Percentiles rank a stretch among this genome's conserved stretches.
Conservation (phyloP, 1,140 invertebrate species). For the Rhopalosiphum maidis region DNA sequence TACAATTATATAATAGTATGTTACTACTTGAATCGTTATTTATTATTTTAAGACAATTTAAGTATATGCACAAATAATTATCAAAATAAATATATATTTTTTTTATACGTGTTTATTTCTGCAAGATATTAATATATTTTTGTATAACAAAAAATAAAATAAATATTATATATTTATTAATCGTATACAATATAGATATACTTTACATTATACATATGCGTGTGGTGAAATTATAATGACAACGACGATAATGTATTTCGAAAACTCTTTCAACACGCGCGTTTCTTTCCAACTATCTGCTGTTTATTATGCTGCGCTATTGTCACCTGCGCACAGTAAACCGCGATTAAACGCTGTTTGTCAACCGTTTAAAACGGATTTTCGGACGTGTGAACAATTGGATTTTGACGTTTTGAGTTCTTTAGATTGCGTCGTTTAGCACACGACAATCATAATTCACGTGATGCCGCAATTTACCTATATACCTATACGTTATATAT, state of each 20-base stretch:
- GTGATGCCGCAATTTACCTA: background rate
- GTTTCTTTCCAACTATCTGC: background rate
- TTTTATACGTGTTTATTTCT: background rate
- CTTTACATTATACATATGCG: background rate
- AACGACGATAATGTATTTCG: background rate
- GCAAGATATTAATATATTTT: background rate
- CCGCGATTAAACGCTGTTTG: background rate
- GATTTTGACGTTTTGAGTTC: background rate
- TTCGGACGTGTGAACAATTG: slow-evolving; percentile 11
- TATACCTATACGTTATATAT: background rate
- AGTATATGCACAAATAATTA: too few relatives aligned
- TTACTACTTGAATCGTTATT: background rate
- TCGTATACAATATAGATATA: too few relatives aligned
- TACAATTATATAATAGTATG: too few relatives aligned
- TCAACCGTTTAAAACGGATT: background rate
- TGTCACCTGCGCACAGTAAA: background rate
- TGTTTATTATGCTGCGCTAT: background rate
- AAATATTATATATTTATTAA: background rate
- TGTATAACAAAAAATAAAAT: background rate
- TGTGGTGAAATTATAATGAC: background rate
- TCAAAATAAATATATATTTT: background rate
- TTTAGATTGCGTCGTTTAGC: background rate
- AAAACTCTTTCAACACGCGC: background rate
- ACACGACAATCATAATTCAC: background rate
- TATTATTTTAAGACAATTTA: too few relatives aligned